A percentile compares a stretch with the other conserved stretches of the same genome.
Conservation (phyloP, 2,888 invertebrate genomes). For the Drosophila kambysellisi region DNA sequence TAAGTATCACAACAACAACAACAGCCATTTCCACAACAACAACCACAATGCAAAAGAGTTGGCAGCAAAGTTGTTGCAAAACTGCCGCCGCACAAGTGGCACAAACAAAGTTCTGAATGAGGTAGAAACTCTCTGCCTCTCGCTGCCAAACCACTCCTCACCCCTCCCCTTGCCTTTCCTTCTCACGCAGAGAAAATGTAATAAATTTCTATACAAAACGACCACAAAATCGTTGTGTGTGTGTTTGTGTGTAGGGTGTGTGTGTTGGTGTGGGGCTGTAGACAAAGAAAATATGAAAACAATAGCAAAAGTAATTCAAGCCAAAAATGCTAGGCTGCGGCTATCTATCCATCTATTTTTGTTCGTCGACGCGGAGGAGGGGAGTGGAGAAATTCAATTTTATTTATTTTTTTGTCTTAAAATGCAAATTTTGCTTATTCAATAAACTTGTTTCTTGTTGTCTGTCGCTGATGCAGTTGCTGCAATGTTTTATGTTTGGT, state of each 20-base stretch:
- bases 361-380: conserved; percentile 4
- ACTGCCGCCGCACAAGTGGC: conserved; percentile 61
- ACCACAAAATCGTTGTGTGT: conserved; percentile 66
- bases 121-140: conserved; percentile 44
- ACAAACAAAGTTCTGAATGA: conserved; percentile 62
- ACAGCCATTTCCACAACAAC: conserved; percentile 10
- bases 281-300: conserved; percentile 73
- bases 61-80: conserved; percentile 57
- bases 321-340: conserved; percentile 51
- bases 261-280: conserved; percentile 34
- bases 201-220: conserved; percentile 75
- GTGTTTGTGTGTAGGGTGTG: conserved; percentile 26
- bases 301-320: conserved; percentile 57
- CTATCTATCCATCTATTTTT: conserved; percentile 60
- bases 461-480: conserved; percentile 49
- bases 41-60: conserved; percentile 47
- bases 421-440: conserved; percentile 66
- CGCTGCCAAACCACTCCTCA: background rate
- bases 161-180: conserved; percentile 4
- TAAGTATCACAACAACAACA: conserved; percentile 52
- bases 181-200: conserved; percentile 62
- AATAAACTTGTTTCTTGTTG: conserved; percentile 62
- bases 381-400: conserved; percentile 9
- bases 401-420: conserved; percentile 30
- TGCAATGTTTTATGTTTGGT: conserved; percentile 44